phyloP scores from a whole-genome alignment of 2,888 invertebrate species.

The Fragum fragum region DNA sequence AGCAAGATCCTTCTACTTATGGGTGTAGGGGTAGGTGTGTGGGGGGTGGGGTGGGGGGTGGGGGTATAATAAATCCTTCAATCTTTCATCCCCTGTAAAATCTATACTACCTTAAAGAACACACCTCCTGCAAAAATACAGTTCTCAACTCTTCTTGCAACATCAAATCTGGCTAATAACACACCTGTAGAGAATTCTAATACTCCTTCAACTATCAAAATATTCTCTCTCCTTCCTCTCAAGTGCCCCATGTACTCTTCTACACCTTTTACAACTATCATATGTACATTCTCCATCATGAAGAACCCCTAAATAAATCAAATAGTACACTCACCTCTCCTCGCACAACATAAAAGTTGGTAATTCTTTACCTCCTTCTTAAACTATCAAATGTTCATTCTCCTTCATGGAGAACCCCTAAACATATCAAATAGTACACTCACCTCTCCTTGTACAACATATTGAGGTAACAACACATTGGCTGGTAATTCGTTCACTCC shows the following conservation, averaged over 20 bases:
- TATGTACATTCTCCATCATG: slow-evolving; percentile 75
- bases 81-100: too few relatives aligned
- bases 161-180: slow-evolving; percentile 73
- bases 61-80: too few relatives aligned
- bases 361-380: slow-evolving; percentile 82
- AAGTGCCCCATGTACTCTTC: too few relatives aligned
- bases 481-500: slow-evolving; percentile 81
- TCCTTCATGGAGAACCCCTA: too few relatives aligned
- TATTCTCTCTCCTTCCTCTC: too few relatives aligned
- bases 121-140: too few relatives aligned
- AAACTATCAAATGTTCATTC: slow-evolving; percentile 91
- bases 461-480: slow-evolving; percentile 71
- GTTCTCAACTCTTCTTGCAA: too few relatives aligned
- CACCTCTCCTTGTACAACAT: slow-evolving; percentile 85
- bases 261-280: slow-evolving; percentile 89
- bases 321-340: slow-evolving; percentile 74
- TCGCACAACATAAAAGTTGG: slow-evolving; percentile 70
- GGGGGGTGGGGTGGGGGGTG: too few relatives aligned
- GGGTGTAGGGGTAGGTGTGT: too few relatives aligned
- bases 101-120: too few relatives aligned
- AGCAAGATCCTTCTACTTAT: too few relatives aligned
- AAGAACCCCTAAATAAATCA: too few relatives aligned
- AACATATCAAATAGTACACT: not conserved
- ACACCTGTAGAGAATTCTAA: slow-evolving; percentile 80
- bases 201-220: slow-evolving; percentile 89